Evolutionary conservation across 2,113 vertebrate species (phyloP).

Genomic region (Canis aureus): DNA sequence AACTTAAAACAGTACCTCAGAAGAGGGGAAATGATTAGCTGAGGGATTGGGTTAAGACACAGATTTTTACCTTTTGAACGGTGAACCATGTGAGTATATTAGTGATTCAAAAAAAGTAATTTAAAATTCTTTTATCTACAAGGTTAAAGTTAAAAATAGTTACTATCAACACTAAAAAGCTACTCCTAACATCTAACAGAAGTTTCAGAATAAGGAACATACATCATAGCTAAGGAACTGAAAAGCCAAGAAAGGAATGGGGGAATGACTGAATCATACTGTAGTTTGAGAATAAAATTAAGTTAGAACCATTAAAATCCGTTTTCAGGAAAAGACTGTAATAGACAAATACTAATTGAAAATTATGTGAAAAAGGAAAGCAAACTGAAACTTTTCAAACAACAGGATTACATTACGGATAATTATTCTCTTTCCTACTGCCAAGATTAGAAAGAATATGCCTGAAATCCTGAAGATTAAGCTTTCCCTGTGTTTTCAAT

Average conservation of each 20-base stretch:
- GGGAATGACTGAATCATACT: not conserved
- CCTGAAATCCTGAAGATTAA: slow-evolving; percentile 1
- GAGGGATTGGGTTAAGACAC: not conserved
- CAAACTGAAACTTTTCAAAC: not conserved
- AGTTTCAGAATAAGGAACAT: not conserved
- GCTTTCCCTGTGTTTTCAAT: slow-evolving; percentile 12
- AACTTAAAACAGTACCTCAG: not conserved
- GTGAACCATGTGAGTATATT: not conserved
- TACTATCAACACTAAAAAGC: not conserved
- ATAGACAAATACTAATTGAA: slow-evolving; percentile 17
- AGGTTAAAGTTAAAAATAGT: slow-evolving; percentile 40
- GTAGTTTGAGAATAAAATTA: slow-evolving; percentile 51
- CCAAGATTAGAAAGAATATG: slow-evolving; percentile 42
- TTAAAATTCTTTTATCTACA: slow-evolving; percentile 17
- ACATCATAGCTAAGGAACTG: not conserved
- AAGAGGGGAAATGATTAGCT: not conserved
- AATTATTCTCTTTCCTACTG: not conserved
- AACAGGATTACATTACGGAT: not conserved
- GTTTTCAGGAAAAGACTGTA: slow-evolving; percentile 9
- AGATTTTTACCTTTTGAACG: slow-evolving; percentile 31
- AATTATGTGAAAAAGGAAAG: slow-evolving; percentile 25
- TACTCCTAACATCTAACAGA: slow-evolving; percentile 30
- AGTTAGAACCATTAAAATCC: slow-evolving; percentile 5
- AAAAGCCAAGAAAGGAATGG: not conserved
- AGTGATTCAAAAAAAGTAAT: not conserved